Evolutionary conservation across 2,797 vertebrate species (phyloP).

Genomic region (Acipenser transmontanus): DNA sequence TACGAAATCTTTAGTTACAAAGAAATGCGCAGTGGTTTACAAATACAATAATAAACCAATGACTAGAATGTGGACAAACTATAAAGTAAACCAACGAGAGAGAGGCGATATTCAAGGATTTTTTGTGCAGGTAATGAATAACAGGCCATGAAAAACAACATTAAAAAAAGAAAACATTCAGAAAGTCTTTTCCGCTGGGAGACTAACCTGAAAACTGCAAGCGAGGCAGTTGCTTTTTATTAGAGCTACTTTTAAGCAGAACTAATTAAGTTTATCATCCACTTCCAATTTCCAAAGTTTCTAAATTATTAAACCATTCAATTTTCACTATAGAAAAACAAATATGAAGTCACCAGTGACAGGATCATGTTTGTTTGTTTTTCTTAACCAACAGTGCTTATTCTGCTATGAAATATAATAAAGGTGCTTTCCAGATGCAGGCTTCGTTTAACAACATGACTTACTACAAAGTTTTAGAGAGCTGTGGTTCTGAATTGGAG

Average conservation of each 20-base stretch:
- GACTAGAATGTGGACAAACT: slow-evolving; percentile 30
- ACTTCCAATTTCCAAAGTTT: slow-evolving; percentile 1
- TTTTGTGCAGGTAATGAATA: no score
- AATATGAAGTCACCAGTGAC: no score
- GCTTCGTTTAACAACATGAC: background rate
- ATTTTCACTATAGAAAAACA: no score
- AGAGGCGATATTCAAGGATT: no score
- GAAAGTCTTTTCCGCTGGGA: background rate
- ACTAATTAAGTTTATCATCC: slow-evolving; percentile 6
- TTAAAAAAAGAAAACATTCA: no score
- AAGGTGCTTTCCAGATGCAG: background rate
- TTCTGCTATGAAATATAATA: no score
- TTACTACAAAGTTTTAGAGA: background rate
- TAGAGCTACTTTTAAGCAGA: slow-evolving; percentile 4
- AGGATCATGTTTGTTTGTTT: no score
- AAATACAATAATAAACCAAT: slow-evolving; percentile 57
- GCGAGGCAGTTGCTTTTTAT: background rate
- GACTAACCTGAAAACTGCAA: background rate
- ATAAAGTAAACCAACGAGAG: slow-evolving; percentile 13
- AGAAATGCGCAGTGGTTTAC: slow-evolving; percentile 37
- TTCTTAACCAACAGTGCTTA: no score
- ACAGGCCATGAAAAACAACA: no score
- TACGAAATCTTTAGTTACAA: slow-evolving; percentile 48
- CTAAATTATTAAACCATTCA: background rate
- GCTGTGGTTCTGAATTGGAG: background rate